Conservation (phyloP, 2,797 vertebrate species). For the Buphagus erythrorhynchus region DNA sequence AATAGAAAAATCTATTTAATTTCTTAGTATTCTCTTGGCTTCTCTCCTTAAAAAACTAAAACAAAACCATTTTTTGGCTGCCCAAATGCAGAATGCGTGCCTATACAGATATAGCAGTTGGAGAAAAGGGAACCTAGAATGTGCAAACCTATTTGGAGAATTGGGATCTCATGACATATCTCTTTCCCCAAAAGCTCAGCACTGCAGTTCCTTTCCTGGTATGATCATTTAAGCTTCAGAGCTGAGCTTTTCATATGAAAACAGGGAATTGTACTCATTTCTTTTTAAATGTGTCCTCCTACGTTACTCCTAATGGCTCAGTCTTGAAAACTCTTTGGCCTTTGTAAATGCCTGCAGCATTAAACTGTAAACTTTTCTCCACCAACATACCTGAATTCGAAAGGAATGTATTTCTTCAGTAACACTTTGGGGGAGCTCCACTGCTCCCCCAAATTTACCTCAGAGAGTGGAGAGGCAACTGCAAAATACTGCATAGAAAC, state of each 20-base stretch:
- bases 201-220: background rate
- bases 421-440: background rate
- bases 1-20: constrained; percentile 30
- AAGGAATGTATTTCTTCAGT: background rate
- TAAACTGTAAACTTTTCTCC: background rate
- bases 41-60: background rate
- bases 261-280: constrained; percentile 2
- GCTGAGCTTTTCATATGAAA: constrained; percentile 38
- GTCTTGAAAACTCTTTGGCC: constrained; percentile 4
- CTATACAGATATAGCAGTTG: background rate
- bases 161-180: constrained; percentile 28
- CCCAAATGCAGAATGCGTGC: background rate
- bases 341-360: constrained; percentile 7
- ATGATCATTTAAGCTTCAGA: background rate
- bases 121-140: background rate
- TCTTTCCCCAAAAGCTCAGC: constrained; percentile 32
- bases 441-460: background rate
- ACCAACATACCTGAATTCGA: background rate
- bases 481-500: background rate
- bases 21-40: background rate
- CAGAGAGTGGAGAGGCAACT: background rate
- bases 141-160: constrained; percentile 26
- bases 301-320: background rate
- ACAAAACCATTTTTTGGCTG: background rate
- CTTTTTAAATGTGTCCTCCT: constrained; percentile 8